These are phyloP conservation scores for Arge pagana DNA, from an alignment of 2,888 invertebrate species.

Conservation along the genomic window DNA sequence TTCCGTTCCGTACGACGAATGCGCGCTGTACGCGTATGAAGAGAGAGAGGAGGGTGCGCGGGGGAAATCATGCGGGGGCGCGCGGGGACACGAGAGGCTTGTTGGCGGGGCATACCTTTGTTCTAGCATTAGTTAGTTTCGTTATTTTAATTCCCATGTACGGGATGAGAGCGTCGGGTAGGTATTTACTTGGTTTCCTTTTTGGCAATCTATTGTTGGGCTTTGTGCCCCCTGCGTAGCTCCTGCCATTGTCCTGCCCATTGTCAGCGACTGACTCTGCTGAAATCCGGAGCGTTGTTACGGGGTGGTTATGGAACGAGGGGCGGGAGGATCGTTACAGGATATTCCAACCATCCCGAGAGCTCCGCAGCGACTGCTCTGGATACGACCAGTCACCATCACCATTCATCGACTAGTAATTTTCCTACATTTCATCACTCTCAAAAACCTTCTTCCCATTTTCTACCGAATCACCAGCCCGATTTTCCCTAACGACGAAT, in stretches of 20 bases:
- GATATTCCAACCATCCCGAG: too few relatives aligned
- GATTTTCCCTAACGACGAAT: too few relatives aligned
- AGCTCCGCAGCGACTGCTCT: slow-evolving; percentile 30
- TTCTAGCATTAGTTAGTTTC: slow-evolving; percentile 46
- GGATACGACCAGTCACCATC: background rate
- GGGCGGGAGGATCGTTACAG: too few relatives aligned
- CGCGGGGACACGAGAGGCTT: too few relatives aligned
- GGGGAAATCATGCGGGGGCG: too few relatives aligned
- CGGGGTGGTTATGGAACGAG: too few relatives aligned
- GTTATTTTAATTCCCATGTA: slow-evolving; percentile 49
- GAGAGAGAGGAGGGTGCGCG: too few relatives aligned
- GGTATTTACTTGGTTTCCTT: slow-evolving; percentile 51
- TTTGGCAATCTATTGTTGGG: slow-evolving; percentile 49
- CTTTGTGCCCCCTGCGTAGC: slow-evolving; percentile 38
- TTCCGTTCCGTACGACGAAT: too few relatives aligned
- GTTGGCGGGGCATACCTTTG: slow-evolving; percentile 35
- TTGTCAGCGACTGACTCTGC: slow-evolving; percentile 41
- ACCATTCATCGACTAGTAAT: background rate
- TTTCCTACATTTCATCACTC: background rate
- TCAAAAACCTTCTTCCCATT: background rate
- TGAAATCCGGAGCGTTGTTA: slow-evolving; percentile 32
- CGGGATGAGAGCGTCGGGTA: slow-evolving; percentile 34
- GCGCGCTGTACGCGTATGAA: too few relatives aligned
- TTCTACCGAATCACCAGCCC: too few relatives aligned
- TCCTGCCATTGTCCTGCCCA: slow-evolving; percentile 42